Conservation (phyloP, 2,888 invertebrate genomes). For the Xestia c-nigrum region DNA sequence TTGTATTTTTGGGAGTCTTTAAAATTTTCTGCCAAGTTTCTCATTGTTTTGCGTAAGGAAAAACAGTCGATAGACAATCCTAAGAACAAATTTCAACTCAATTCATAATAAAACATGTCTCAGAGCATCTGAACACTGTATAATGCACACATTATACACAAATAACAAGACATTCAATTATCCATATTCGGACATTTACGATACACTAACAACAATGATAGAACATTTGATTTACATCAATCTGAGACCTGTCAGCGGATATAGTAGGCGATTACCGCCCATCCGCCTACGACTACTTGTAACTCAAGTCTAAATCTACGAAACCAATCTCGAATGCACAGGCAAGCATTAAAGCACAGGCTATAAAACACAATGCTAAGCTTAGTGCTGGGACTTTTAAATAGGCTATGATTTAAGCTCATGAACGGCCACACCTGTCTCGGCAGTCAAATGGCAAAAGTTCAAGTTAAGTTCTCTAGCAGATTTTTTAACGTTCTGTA, state of each 20-base stretch:
- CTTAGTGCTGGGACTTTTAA: slow-evolving; percentile 20
- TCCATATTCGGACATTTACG: background rate
- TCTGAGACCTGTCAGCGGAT: slow-evolving; percentile 70
- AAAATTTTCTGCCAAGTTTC: background rate
- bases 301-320: slow-evolving; percentile 55
- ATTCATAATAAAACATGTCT: background rate
- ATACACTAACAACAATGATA: slow-evolving; percentile 27
- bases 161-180: slow-evolving; percentile 11
- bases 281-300: slow-evolving; percentile 59
- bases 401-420: slow-evolving; percentile 39
- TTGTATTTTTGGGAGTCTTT: background rate
- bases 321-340: slow-evolving; percentile 38
- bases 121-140: background rate
- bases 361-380: slow-evolving; percentile 40
- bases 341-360: slow-evolving; percentile 25
- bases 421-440: slow-evolving; percentile 30
- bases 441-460: slow-evolving; percentile 27
- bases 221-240: slow-evolving; percentile 68
- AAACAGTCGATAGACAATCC: background rate
- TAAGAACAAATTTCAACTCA: background rate
- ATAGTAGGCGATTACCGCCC: slow-evolving; percentile 74
- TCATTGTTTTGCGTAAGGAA: background rate
- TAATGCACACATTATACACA: background rate
- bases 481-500: background rate
- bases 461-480: background rate